Conservation (phyloP, 2,113 vertebrate species). For the Motacilla tschutschensis region DNA sequence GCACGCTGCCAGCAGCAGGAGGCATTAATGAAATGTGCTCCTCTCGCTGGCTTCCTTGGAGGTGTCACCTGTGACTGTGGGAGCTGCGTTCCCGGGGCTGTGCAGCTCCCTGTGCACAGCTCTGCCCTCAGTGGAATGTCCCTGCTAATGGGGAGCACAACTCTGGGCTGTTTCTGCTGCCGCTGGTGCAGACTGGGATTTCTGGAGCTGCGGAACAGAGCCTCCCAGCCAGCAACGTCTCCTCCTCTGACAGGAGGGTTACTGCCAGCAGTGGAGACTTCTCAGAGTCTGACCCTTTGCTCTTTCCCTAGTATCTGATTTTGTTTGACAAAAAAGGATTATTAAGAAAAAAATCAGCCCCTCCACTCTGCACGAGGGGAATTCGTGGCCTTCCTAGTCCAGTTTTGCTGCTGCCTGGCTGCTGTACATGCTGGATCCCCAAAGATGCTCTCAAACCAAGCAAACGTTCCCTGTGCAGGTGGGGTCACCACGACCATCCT, state of each 20-base stretch:
- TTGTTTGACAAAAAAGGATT: neutral
- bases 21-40: slow-evolving; percentile 3
- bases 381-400: neutral
- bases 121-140: neutral
- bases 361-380: no score
- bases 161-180: neutral
- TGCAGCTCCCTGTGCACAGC: neutral
- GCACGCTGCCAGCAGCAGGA: neutral
- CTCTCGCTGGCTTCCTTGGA: neutral
- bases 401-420: neutral
- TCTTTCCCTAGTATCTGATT: neutral
- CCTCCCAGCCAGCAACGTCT: neutral
- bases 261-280: neutral
- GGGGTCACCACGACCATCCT: neutral
- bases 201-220: neutral
- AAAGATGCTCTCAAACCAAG: neutral
- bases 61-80: neutral
- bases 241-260: neutral
- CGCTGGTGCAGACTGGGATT: fast-evolving
- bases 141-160: neutral
- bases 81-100: neutral
- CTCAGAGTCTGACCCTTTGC: neutral
- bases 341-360: neutral
- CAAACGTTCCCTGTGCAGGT: neutral
- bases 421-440: neutral